Conservation (phyloP, 2,113 vertebrate species). For the Sminthopsis crassicaudata region DNA sequence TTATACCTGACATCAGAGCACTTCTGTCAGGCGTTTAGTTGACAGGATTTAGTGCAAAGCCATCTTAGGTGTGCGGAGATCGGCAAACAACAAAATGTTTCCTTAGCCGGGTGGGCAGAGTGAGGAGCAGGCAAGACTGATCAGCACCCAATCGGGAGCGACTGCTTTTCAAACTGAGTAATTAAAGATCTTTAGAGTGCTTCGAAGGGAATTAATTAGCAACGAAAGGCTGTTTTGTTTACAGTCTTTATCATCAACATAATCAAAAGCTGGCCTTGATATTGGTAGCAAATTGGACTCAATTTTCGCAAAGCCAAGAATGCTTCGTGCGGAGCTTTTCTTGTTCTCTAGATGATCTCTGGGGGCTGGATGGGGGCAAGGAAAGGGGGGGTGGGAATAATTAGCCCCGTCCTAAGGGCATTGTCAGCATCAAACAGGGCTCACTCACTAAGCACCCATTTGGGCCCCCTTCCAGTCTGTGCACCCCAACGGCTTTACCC, state of each 20-base stretch:
- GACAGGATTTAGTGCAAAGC: constrained; percentile 83
- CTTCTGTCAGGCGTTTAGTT: constrained; percentile 81
- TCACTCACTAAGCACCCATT: not conserved
- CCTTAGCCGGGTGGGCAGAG: constrained; percentile 72
- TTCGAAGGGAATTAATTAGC: constrained; percentile 74
- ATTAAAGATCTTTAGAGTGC: constrained; percentile 64
- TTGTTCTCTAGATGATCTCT: constrained; percentile 12
- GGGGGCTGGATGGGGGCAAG: not conserved
- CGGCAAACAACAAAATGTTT: constrained; percentile 74
- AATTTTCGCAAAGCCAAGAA: constrained; percentile 39
- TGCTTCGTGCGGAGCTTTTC: constrained; percentile 23
- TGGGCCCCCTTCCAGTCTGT: not conserved
- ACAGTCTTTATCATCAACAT: constrained; percentile 61
- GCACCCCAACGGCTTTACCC: constrained; percentile 1
- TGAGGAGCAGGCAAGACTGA: constrained; percentile 14
- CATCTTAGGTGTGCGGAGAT: constrained; percentile 78
- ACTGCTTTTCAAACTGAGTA: constrained; percentile 68
- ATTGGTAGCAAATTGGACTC: constrained; percentile 38
- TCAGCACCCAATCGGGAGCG: not conserved
- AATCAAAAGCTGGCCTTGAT: constrained; percentile 51
- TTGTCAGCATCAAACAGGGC: fast-evolving
- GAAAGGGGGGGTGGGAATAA: too few species aligned
- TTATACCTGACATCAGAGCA: constrained; percentile 86
- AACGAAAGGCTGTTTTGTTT: constrained; percentile 73
- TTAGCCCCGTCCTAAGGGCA: constrained; percentile 11